Evolutionary conservation across 2,113 vertebrate species (phyloP).

Genomic region (Tonatia bakeri): DNA sequence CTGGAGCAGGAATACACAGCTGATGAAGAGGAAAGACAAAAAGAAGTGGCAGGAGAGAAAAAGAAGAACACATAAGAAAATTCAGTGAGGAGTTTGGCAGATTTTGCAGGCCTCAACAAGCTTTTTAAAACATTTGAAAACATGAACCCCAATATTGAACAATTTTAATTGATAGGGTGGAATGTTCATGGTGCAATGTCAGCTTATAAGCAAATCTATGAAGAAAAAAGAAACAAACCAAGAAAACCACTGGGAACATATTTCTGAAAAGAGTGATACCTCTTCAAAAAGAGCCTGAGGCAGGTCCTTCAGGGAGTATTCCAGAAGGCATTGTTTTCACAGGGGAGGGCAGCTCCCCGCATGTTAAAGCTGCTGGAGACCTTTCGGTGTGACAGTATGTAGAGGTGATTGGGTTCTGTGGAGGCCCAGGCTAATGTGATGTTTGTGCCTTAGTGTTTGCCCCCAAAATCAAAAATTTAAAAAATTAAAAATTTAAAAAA

Average conservation of each 20-base stretch:
- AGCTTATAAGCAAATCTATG: background rate
- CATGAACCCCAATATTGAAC: background rate
- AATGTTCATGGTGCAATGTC: background rate
- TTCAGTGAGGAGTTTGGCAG: background rate
- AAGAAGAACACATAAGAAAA: background rate
- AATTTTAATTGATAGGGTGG: background rate
- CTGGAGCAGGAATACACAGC: background rate
- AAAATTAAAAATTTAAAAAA: background rate
- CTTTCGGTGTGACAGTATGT: background rate
- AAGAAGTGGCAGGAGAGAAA: background rate
- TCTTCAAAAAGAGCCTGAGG: background rate
- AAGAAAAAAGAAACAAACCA: background rate
- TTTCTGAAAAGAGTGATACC: background rate
- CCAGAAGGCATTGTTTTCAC: background rate
- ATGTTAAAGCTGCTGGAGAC: background rate
- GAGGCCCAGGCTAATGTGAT: background rate
- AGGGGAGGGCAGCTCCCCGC: background rate
- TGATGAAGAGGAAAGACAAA: background rate
- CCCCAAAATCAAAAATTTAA: background rate
- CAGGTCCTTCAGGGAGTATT: background rate
- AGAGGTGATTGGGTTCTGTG: background rate
- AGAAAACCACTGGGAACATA: background rate
- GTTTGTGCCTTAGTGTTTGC: background rate
- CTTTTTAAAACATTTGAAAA: background rate
- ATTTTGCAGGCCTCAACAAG: background rate